Evolutionary conservation across 2,113 vertebrate species (phyloP), one percentile per base, ranked within the genome.

Genomic region (rabbit (Oryctolagus cuniculus)): DNA sequence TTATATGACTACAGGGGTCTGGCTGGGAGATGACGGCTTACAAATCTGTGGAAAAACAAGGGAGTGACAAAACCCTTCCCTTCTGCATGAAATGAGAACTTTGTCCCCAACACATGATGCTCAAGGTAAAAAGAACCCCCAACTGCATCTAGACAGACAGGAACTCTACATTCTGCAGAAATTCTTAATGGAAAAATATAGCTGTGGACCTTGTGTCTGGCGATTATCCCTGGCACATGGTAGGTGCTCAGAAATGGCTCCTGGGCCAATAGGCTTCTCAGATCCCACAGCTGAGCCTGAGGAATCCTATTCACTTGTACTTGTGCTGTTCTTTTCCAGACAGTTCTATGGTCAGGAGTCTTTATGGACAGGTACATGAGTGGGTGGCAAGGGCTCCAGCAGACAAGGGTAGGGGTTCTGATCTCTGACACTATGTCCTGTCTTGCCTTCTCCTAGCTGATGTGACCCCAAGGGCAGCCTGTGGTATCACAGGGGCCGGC

Each of bases 121-220:
- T 90, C 66, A 15, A 53, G 17, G 79, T 27, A 31, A 78, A 90
- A 78, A 21, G 63, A 19, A 70, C 44, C 15, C 2, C 80, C 3
- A 16, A 55, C 27, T 38, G 0, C 61, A 51, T 22, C 34, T 10
- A 51, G 4, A 17, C 4, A 6, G 10, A 25, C 51, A 69, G 25
- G 17, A 53, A 67, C 64, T 72, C 70, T 36, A n/a, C 1, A 2
- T 15, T 44, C 31, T 31, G 11, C 27, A 17, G 12, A 22, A 24
- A 66, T 38, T 70, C 22, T 22, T 5, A 19, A 7, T 2, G 16
- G 44, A 24, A 13, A 0, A 1, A 21, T 7, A 19, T 24, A 29
- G 31, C 29, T 19, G 10, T 3, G 13, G 6, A 10, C 74, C 67
- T 21, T n/a, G 27, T 21, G 80, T 15, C 25, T 11, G 55, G 19